Percentiles rank a stretch among this genome's conserved stretches.
Evolutionary conservation across 2,797 vertebrate genomes (phyloP).

Genomic region (Morus bassanus): DNA sequence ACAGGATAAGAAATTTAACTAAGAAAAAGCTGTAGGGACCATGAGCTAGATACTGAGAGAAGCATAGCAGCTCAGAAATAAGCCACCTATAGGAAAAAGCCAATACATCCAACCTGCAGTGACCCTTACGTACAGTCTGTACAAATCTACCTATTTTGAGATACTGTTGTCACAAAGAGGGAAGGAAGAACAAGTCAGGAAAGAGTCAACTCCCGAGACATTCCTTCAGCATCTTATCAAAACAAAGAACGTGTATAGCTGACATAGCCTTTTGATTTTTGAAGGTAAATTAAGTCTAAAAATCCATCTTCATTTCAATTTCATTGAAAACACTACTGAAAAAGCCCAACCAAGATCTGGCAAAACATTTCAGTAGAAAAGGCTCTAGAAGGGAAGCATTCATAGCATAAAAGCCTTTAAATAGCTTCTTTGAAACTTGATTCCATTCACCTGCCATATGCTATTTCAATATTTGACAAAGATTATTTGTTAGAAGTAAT

Average conservation of each 20-base stretch:
- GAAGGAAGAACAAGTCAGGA: not conserved
- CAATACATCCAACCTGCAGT: not conserved
- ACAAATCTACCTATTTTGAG: not conserved
- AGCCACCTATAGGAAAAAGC: not conserved
- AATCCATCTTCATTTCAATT: not conserved
- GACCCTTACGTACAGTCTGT: not conserved
- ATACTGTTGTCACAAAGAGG: not conserved
- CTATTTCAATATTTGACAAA: slow-evolving; percentile 41
- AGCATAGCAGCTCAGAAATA: not conserved
- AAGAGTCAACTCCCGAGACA: not conserved
- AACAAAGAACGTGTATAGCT: not conserved
- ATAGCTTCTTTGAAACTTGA: slow-evolving; percentile 24
- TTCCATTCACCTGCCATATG: not conserved
- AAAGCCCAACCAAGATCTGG: not conserved
- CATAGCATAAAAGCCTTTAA: not conserved
- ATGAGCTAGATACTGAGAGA: not conserved
- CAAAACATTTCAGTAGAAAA: not conserved
- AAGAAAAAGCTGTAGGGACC: slow-evolving; percentile 24
- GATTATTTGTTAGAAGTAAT: not conserved
- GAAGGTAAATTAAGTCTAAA: not conserved
- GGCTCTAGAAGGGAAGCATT: slow-evolving; percentile 9
- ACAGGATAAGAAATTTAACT: slow-evolving; percentile 26
- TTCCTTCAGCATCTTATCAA: not conserved
- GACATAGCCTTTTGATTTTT: not conserved
- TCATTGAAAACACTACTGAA: not conserved